A percentile compares a stretch with the other conserved stretches of the same genome.
Evolutionary conservation across 2,888 invertebrate genomes (phyloP).

Genomic region (Stenodema calcarata): DNA sequence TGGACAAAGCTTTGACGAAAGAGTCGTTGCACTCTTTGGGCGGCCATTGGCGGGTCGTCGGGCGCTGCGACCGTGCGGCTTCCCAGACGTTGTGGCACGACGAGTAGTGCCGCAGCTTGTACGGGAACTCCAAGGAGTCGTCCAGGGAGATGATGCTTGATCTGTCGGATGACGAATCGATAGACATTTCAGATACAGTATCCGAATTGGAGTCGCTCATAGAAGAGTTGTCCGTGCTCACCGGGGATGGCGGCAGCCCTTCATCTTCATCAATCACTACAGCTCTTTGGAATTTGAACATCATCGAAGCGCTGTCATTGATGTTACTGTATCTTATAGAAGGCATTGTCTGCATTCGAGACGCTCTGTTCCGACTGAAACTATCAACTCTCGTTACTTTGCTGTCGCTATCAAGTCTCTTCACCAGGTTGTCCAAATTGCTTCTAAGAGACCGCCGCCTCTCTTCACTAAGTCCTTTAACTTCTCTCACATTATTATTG

Average conservation of each 20-base stretch:
- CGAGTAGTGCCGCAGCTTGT: slow-evolving; percentile 60
- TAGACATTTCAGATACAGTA: slow-evolving; percentile 64
- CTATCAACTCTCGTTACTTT: slow-evolving; percentile 56
- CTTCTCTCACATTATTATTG: slow-evolving; percentile 34
- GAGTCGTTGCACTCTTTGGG: slow-evolving; percentile 64
- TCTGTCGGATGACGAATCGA: slow-evolving; percentile 65
- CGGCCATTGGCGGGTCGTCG: slow-evolving; percentile 58
- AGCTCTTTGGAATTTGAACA: slow-evolving; percentile 52
- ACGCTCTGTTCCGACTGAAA: slow-evolving; percentile 58
- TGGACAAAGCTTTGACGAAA: slow-evolving; percentile 63
- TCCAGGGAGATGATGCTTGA: slow-evolving; percentile 64
- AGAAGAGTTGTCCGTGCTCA: slow-evolving; percentile 56
- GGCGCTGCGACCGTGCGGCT: slow-evolving; percentile 55
- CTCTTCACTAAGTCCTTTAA: slow-evolving; percentile 61
- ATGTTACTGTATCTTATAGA: slow-evolving; percentile 39
- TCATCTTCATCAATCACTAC: slow-evolving; percentile 54
- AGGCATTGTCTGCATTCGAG: slow-evolving; percentile 63
- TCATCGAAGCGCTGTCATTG: slow-evolving; percentile 35
- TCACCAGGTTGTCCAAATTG: slow-evolving; percentile 63
- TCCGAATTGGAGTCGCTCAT: slow-evolving; percentile 63
- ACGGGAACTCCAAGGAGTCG: slow-evolving; percentile 63
- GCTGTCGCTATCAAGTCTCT: slow-evolving; percentile 60
- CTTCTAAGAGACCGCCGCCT: slow-evolving; percentile 62
- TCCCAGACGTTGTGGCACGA: slow-evolving; percentile 58
- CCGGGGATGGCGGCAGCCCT: slow-evolving; percentile 50